Evolutionary conservation across 2,797 vertebrate species (phyloP), one percentile per base, ranked within the genome.

Genomic region (Chelidonichthys spinosus): DNA sequence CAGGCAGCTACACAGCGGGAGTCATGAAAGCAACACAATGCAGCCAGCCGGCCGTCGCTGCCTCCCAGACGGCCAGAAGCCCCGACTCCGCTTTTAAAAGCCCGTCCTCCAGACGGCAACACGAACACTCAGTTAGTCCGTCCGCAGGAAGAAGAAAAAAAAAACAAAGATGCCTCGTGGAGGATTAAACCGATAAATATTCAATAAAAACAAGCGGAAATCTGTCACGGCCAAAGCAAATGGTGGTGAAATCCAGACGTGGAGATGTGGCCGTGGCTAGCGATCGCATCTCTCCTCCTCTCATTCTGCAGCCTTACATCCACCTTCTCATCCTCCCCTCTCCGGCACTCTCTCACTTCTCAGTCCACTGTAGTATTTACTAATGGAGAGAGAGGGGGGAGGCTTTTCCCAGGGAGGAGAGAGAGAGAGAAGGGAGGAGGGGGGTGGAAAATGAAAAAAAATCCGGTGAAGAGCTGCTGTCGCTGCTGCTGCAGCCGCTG

Each of bases 11-110:
- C 95, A 94, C 97, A 96, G 96, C 95, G 92, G 96, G 96, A 95
- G 95, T 97, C 97, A 97, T 96, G 95, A 94, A 96, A 95, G 93
- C 95, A 96, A 92, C 96, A 97, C 97, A 97, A 97, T 95, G 96
- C 95, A 95, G 95, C 93, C 95, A 83, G 90, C 85, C 91, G 77
- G 89, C 87, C 74, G 88, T 91, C 92, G 92, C 93, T 82, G 92
- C 95, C 95, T 95, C 90, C 92, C 94, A 95, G 90, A 90, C 90
- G 67, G 82, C 74, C 89, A 92, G 86, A 91, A 83, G 87, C 86
- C 85, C 83, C 54, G 11, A 76, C 82, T 56, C 72, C 47, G 47
- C 81, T 85, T 65, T 75, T 77, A 73, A 70, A 83, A 83, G 75
- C 50, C 72, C 53, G 46, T 63, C 81, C 62, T 74, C 74, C n/a